Evolutionary conservation across 2,113 vertebrate genomes (phyloP).

Genomic region (Pipra filicauda): DNA sequence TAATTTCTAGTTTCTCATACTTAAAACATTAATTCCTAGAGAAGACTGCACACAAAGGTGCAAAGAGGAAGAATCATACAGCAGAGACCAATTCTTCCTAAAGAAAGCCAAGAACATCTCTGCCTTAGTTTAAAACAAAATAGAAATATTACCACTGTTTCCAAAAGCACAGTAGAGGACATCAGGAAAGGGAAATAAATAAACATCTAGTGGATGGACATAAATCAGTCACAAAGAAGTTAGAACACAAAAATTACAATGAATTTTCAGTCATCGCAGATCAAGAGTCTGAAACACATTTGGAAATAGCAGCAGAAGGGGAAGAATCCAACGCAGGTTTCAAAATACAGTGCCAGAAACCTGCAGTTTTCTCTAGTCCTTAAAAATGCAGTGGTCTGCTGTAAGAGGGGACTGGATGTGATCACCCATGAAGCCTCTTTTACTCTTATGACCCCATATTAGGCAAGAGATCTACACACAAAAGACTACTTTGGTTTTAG

Average conservation of each 20-base stretch:
- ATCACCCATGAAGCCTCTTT: neutral
- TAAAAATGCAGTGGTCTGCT: neutral
- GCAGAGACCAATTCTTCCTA: neutral
- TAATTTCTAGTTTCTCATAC: neutral
- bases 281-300: rapidly evolving
- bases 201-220: neutral
- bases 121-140: neutral
- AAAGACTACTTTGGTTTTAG: neutral
- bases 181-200: neutral
- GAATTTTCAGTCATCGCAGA: neutral
- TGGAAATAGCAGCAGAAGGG: neutral
- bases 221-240: neutral
- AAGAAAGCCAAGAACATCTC: neutral
- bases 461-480: neutral
- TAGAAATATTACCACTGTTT: neutral
- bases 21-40: neutral
- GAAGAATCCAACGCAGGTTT: neutral
- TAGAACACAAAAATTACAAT: neutral
- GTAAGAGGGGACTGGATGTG: neutral
- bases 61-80: neutral
- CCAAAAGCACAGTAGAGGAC: neutral
- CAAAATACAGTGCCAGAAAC: neutral
- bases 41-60: neutral
- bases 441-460: neutral
- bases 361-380: neutral